Conservation (phyloP, 1,140 invertebrate species). For the Drosophila varians region DNA sequence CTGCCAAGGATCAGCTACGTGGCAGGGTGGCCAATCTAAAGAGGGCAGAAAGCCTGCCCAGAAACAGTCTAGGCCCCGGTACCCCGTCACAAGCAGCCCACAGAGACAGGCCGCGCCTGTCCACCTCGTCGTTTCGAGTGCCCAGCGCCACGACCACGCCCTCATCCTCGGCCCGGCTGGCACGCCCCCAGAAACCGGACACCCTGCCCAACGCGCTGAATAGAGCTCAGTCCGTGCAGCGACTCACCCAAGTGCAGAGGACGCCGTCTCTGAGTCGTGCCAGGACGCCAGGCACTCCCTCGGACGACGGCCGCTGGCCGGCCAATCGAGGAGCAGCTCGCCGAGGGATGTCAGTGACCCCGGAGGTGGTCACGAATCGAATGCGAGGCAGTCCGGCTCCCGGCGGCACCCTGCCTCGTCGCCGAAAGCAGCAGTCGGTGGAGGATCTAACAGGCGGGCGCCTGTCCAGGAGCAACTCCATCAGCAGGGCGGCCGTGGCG, state of each 20-base stretch:
- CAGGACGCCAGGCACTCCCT: conserved; percentile 87
- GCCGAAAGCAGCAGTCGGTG: conserved; percentile 86
- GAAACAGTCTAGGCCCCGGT: conserved; percentile 83
- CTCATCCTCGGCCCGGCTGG: conserved; percentile 82
- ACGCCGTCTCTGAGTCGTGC: conserved; percentile 86
- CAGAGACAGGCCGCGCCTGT: conserved; percentile 46
- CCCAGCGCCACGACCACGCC: conserved; percentile 65
- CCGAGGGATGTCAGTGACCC: conserved; percentile 61
- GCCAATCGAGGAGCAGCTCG: conserved; percentile 64
- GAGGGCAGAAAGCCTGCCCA: conserved; percentile 85
- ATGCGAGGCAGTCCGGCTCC: conserved; percentile 76
- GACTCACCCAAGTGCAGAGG: conserved; percentile 85
- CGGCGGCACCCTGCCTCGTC: conserved; percentile 89
- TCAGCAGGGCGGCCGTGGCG: conserved; percentile 58
- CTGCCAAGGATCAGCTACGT: conserved; percentile 46
- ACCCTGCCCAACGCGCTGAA: conserved; percentile 77
- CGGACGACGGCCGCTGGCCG: conserved; percentile 89
- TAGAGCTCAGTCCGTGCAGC: conserved; percentile 84
- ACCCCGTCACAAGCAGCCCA: conserved; percentile 6
- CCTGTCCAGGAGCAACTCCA: conserved; percentile 83
- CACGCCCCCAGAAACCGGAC: conserved; percentile 85
- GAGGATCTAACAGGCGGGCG: conserved; percentile 83
- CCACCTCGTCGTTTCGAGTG: conserved; percentile 55
- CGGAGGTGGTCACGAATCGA: conserved; percentile 72
- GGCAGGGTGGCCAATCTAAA: conserved; percentile 67